Base-by-base conservation (phyloP, 2,797 vertebrate genomes). In the Premnoplex brunnescens region DNA sequence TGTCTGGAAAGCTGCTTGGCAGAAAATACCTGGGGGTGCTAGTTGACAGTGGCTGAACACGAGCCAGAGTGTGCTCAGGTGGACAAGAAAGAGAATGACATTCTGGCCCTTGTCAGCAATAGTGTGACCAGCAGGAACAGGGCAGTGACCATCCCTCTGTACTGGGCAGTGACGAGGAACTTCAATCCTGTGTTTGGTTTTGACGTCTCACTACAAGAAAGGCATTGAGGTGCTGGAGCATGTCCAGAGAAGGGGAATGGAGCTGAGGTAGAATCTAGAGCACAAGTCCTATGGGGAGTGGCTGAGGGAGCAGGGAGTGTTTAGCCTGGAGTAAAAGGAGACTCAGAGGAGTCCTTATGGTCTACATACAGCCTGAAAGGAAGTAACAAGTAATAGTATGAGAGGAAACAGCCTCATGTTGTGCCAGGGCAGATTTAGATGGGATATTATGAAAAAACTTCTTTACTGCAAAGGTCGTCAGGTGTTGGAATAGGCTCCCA, bases 211-310 rank as follows among this genome's bases (percentile, higher is more conserved):
- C 7, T 11, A 15, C 26, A 19, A 36, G 20, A 41, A 39, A 9
- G 30, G 24, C 11, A 6, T 13, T 41, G 49, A 56, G 18, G 8
- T 6, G 6, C 10, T 56, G 18, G 30, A 49, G 18, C 0, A 0
- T 36, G 17, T 49, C 22, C 9, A 36, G 51, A 22, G 22, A 41
- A 56, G 37, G 12, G 22, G 5, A 34, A 32, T 0, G 0, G 56
- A 55, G 26, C 16, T 48, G 34, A 2, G 20, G 14, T 54, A 69
- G 17, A 39, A 3, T 54, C 39, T 34, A 30, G 16, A 55, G 24
- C 20, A 26, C 11, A 3, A 7, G 5, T 23, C 14, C n/a, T 9
- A 22, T 19, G 24, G 30, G 16, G 7, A 71, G 21, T 3, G 26
- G 12, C 36, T 1, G 2, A 71, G 9, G 64, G 14, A 62, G 9